Conservation (phyloP, 1,140 invertebrate species). For the Mactra quadrangularis region DNA sequence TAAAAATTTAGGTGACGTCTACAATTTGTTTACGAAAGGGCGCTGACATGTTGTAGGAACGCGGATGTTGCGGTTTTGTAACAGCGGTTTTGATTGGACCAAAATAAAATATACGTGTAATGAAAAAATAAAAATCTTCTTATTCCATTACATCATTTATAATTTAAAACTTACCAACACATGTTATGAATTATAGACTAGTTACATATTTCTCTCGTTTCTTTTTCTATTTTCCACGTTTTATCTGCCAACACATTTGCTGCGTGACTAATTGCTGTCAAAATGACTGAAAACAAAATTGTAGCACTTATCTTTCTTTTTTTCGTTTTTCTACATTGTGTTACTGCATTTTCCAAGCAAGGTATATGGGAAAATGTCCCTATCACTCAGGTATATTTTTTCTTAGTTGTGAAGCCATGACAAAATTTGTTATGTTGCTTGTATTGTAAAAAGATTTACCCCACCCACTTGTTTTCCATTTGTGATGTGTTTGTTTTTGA, state of each 20-base stretch:
- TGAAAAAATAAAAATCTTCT: too few species aligned
- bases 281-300: slow-evolving; percentile 6
- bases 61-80: background rate
- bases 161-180: too few species aligned
- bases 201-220: background rate
- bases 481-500: too few species aligned
- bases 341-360: slow-evolving; percentile 14
- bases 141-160: too few species aligned
- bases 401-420: too few species aligned
- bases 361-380: slow-evolving; percentile 42
- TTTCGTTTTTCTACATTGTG: background rate
- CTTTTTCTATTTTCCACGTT: slow-evolving; percentile 36
- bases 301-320: background rate
- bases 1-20: slow-evolving; percentile 21
- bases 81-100: background rate
- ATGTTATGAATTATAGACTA: too few species aligned
- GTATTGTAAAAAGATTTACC: too few species aligned
- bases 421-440: too few species aligned
- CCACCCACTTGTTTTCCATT: background rate
- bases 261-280: slow-evolving; percentile 31
- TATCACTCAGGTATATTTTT: slow-evolving; percentile 20
- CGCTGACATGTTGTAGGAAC: slow-evolving; percentile 36
- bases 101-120: background rate
- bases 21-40: slow-evolving; percentile 7
- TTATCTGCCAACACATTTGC: slow-evolving; percentile 12